phyloP scores from a whole-genome alignment of 1,140 invertebrate genomes.

The Temnothorax longispinosus region DNA sequence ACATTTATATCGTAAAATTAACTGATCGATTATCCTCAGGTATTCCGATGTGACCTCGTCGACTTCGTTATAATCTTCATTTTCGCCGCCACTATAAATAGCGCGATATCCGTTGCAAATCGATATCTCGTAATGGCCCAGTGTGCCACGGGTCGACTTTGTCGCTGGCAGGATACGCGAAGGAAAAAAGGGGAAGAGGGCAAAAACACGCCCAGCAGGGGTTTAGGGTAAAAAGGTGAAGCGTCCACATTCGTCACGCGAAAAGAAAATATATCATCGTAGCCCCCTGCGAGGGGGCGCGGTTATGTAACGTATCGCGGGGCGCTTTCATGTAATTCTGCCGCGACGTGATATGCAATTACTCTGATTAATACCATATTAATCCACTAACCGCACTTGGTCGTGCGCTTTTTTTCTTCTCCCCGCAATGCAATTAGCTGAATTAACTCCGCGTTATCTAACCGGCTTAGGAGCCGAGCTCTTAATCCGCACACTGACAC shows the following conservation, averaged over 20 bases:
- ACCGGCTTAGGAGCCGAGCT: neutral
- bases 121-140: conserved; percentile 44
- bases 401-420: neutral
- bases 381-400: conserved; percentile 4
- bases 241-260: conserved; percentile 65
- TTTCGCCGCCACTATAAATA: conserved; percentile 59
- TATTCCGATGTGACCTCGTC: conserved; percentile 49
- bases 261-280: conserved; percentile 66
- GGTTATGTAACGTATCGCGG: conserved; percentile 43
- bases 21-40: conserved; percentile 56
- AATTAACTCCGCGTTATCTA: conserved; percentile 49
- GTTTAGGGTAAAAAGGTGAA: conserved; percentile 19
- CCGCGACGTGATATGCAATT: conserved; percentile 54
- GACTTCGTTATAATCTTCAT: conserved; percentile 36
- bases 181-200: neutral
- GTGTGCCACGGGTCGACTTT: conserved; percentile 18
- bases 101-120: conserved; percentile 65
- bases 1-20: conserved; percentile 46
- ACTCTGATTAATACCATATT: conserved; percentile 66
- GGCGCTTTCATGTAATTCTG: conserved; percentile 21
- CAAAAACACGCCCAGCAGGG: neutral
- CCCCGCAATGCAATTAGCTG: conserved; percentile 24
- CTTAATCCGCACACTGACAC: conserved; percentile 46
- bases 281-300: neutral
- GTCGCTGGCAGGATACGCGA: neutral